Base-by-base conservation (phyloP, 2,113 vertebrate genomes). In the Diadophis punctatus region DNA sequence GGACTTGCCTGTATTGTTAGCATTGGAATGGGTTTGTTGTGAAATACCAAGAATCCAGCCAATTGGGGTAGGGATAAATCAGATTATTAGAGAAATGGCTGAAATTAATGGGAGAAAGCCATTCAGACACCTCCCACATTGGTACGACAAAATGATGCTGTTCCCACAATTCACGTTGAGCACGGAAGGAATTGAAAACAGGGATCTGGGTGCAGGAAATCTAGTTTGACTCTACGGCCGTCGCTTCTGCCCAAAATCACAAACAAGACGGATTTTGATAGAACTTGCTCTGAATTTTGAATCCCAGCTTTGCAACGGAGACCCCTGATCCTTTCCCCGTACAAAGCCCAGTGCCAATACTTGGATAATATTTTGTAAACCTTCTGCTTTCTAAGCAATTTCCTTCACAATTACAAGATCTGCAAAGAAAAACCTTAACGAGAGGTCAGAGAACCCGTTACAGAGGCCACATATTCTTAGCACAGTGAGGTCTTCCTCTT, bases 391-490 rank as follows among this genome's bases (percentile, higher is more conserved):
- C 20, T 51, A 51, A 87, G 49, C 11, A 27, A 84, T 55, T n/a
- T n/a, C n/a, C 34, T 43, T 53, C 8, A 7, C 9, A 74, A 43
- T n/a, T 22, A 5, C 11, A n/a, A 46, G 27, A 46, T 91, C 88
- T 23, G 53, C 1, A 58, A 88, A 53, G 27, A 25, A 94, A 95
- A 49, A 58, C 89, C 90, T 93, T 90, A 91, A 87, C 48, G 93
- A 87, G 84, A 89, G 48, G 39, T 27, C 86, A 86, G 88, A 89
- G 53, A 95, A 92, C 84, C 91, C 56, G 90, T 34, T 90, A 86
- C 93, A 55, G 30, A 87, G 49, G 89, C 68, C 0, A 55, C 27
- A 6, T 94, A 23, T 25, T 94, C 56, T 88, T 52, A 53, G 86
- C 86, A 30, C 8, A 0, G n/a, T 39, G 39, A 25, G 39, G 4